phyloP scores from a whole-genome alignment of 2,113 vertebrate species.

The Turnix velox region DNA sequence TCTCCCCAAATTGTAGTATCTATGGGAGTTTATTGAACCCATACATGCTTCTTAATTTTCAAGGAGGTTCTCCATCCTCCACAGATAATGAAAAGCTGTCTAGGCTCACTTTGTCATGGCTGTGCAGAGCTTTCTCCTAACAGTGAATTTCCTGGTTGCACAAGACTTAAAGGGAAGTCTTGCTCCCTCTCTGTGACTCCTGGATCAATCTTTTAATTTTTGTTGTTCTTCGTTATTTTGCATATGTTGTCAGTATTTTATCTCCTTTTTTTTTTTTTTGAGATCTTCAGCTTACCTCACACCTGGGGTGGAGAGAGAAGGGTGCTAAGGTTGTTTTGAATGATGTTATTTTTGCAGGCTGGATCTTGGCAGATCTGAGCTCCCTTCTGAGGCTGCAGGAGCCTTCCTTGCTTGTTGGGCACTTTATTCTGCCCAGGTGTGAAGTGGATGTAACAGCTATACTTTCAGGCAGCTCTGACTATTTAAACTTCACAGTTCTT shows the following conservation, averaged over 20 bases:
- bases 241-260: background rate
- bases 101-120: background rate
- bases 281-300: background rate
- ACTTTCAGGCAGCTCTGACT: slow-evolving; percentile 8
- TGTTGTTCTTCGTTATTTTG: background rate
- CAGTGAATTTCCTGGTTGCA: background rate
- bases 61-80: background rate
- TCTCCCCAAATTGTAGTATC: background rate
- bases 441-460: background rate
- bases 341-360: background rate
- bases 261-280: fast-evolving
- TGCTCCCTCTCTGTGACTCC: background rate
- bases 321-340: background rate
- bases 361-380: background rate
- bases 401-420: background rate
- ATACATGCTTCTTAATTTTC: background rate
- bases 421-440: slow-evolving; percentile 14
- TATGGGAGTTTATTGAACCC: background rate
- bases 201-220: background rate
- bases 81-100: background rate
- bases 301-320: background rate
- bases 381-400: background rate
- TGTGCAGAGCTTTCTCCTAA: background rate
- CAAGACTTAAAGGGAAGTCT: background rate
- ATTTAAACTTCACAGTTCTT: slow-evolving; percentile 8